These are phyloP conservation scores for Rhodophaea formosa DNA, from an alignment of 2,888 invertebrate species.

Conservation along the genomic window DNA sequence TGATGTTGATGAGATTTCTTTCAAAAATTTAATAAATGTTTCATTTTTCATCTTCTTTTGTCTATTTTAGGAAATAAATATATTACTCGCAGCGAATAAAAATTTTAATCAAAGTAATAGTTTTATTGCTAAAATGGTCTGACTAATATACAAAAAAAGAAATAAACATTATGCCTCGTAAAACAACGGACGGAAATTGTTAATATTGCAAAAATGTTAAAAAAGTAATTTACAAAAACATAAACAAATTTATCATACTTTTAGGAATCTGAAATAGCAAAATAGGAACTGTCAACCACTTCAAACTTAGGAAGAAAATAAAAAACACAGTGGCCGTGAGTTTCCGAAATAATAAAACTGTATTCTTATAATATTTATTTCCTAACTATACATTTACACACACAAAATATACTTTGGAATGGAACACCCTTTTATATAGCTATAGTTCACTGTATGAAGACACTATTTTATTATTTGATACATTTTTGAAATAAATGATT, in stretches of 20 bases:
- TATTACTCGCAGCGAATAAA: no score
- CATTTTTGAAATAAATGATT: no score
- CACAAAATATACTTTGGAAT: constrained; percentile 41
- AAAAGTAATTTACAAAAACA: constrained; percentile 25
- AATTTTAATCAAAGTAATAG: no score
- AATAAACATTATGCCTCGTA: constrained; percentile 25
- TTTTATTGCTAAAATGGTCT: no score
- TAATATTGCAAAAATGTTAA: constrained; percentile 27
- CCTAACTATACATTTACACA: constrained; percentile 47
- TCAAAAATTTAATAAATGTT: not conserved
- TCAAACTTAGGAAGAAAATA: constrained; percentile 41
- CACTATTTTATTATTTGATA: constrained; percentile 12
- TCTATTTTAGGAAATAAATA: no score
- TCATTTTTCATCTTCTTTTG: not conserved
- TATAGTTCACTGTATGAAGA: constrained; percentile 6
- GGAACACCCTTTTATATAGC: constrained; percentile 33
- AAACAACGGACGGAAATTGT: constrained; percentile 45
- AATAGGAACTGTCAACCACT: constrained; percentile 76
- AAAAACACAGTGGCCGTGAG: constrained; percentile 54
- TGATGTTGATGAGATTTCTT: not conserved
- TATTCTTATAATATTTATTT: constrained; percentile 28
- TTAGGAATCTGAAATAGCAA: constrained; percentile 38
- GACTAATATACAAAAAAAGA: constrained; percentile 2
- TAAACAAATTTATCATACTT: constrained; percentile 22
- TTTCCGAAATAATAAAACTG: constrained; percentile 36